Percentiles rank a stretch among this genome's conserved stretches.
phyloP scores from a whole-genome alignment of 2,797 vertebrate species.

The Onychomys leucogaster region DNA sequence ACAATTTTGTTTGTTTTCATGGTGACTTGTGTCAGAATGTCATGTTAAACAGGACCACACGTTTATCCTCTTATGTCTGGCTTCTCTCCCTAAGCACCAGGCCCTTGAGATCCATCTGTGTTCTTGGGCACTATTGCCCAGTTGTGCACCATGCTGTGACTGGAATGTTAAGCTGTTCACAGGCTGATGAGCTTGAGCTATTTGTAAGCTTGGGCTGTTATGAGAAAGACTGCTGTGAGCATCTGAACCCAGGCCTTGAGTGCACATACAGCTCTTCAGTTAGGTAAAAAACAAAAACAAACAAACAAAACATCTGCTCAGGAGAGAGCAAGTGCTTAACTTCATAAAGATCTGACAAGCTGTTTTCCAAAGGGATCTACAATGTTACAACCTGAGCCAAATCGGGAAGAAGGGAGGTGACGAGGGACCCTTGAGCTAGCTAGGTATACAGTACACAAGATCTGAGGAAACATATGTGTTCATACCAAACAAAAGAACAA shows the following conservation, averaged over 20 bases:
- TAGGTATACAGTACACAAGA: background rate
- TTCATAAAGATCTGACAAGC: background rate
- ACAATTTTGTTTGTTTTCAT: background rate
- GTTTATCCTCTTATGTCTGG: background rate
- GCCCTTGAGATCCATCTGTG: background rate
- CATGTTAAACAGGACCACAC: background rate
- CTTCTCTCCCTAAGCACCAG: background rate
- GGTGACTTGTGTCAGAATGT: background rate
- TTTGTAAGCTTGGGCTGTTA: background rate
- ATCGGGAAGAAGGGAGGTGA: background rate
- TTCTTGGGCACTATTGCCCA: background rate
- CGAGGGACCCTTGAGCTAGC: background rate
- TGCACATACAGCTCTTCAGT: background rate
- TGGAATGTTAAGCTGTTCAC: background rate
- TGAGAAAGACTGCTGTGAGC: background rate
- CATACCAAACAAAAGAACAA: background rate
- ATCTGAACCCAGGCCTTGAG: background rate
- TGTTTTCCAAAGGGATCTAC: background rate
- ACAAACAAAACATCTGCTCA: background rate
- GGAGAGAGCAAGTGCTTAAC: background rate
- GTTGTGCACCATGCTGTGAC: background rate
- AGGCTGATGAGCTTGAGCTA: background rate
- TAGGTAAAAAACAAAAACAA: background rate
- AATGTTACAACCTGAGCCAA: background rate
- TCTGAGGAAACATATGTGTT: background rate